These are phyloP conservation scores for Lucilia cuprina DNA, from an alignment of 1,140 invertebrate genomes.

Conservation along the genomic window DNA sequence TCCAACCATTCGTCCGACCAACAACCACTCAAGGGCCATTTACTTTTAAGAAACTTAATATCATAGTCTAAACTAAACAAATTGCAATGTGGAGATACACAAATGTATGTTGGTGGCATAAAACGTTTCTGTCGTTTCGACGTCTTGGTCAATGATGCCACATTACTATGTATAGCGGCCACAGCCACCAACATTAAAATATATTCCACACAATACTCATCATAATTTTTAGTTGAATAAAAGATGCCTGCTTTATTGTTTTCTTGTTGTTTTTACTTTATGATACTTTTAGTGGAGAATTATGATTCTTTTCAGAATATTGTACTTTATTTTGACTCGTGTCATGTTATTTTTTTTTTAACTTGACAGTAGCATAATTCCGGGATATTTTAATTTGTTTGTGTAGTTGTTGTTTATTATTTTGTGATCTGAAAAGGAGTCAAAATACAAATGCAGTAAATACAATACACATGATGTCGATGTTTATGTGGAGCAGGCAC, in stretches of 20 bases:
- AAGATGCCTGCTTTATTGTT: not conserved
- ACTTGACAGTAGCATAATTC: conserved; percentile 6
- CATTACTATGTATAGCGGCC: not conserved
- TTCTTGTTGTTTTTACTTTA: too few species aligned
- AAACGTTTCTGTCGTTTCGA: not conserved
- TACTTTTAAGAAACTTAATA: conserved; percentile 16
- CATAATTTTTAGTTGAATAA: not conserved
- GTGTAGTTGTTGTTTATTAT: not conserved
- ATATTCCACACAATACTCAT: not conserved
- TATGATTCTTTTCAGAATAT: not conserved
- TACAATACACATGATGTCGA: not conserved
- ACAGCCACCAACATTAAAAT: not conserved
- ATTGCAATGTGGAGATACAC: not conserved
- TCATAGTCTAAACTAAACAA: conserved; percentile 24
- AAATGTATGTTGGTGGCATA: conserved; percentile 4
- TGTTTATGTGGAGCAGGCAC: not conserved
- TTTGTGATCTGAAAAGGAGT: conserved; percentile 6
- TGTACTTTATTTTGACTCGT: not conserved
- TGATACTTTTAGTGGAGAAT: not conserved
- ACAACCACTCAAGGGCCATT: conserved; percentile 8
- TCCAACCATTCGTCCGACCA: not conserved
- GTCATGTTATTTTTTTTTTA: not conserved
- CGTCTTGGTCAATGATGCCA: not conserved
- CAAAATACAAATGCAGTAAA: not conserved
- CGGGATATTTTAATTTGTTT: not conserved